Evolutionary conservation across 1,140 invertebrate species (phyloP), one percentile per base, ranked within the genome.

Genomic region (Prorops nasuta): DNA sequence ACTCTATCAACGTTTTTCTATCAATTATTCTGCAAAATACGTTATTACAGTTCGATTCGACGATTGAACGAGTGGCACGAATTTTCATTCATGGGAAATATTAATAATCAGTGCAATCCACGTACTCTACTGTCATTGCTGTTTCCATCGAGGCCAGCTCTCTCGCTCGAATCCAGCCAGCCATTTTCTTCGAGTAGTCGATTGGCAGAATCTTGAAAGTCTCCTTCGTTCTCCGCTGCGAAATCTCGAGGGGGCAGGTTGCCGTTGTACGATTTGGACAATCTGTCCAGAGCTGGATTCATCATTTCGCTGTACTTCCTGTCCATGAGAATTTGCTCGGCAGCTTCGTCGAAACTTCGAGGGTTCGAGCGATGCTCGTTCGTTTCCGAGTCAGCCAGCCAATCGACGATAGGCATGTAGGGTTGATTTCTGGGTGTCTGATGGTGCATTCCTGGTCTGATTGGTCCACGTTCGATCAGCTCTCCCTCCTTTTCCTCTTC

Each of bases 321-420:
- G 34, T 66, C 60, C 0, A 46, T 58, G 1, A 70, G 8, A 4
- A 70, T 66, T n/a, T 60, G 38, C 16, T 64, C 51, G 10, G 56
- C 60, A 1, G 50, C 62, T 6, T 43, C 55, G 2, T 69, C 67
- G 24, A 59, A 63, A 12, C 64, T 58, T 8, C 35, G 16, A 0
- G 28, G 39, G 3, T 7, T 17, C n/a, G n/a, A n/a, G n/a, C n/a
- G n/a, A n/a, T n/a, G n/a, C 1, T 42, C 34, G 1, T 42, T 47
- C 3, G n/a, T 9, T 14, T 43, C 43, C 7, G 47, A 44, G n/a
- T 12, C 34, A 16, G 48, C 41, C 7, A 48, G 14, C 48, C 51
- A 45, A 41, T 49, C 41, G 9, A 17, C n/a, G 1, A 51, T 32
- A 14, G 39, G 48, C 19, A 41, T 34, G 19, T 66, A 69, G n/a